Conservation (phyloP, 2,113 vertebrate species). For the Brachypodius melanocephalos region DNA sequence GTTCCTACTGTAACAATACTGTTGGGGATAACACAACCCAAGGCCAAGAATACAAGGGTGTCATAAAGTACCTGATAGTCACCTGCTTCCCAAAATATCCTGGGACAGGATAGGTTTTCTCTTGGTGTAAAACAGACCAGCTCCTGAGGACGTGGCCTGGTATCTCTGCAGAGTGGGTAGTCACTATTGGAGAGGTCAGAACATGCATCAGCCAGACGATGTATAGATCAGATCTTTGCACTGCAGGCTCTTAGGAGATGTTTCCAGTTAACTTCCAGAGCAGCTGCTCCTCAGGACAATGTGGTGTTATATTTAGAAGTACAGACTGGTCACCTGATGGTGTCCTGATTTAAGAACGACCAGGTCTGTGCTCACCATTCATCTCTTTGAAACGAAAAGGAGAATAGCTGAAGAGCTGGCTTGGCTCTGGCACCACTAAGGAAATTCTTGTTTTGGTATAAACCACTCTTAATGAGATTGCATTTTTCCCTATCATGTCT, state of each 20-base stretch:
- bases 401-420: background rate
- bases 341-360: slow-evolving; percentile 33
- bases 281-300: slow-evolving; percentile 45
- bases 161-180: background rate
- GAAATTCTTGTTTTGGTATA: background rate
- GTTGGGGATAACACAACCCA: background rate
- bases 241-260: background rate
- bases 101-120: background rate
- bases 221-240: background rate
- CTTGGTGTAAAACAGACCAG: background rate
- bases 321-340: slow-evolving; percentile 32
- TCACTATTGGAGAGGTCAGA: background rate
- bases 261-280: slow-evolving; percentile 46
- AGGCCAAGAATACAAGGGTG: background rate
- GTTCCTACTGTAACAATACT: slow-evolving; percentile 40
- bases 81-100: background rate
- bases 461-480: background rate
- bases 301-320: slow-evolving; percentile 50
- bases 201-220: background rate
- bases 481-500: background rate
- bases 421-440: background rate
- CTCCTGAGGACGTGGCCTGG: background rate
- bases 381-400: background rate
- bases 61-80: background rate
- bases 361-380: background rate